A percentile compares a stretch with the other conserved stretches of the same genome.
phyloP scores from a whole-genome alignment of 2,113 vertebrate genomes.

The Pseudopodoces humilis region DNA sequence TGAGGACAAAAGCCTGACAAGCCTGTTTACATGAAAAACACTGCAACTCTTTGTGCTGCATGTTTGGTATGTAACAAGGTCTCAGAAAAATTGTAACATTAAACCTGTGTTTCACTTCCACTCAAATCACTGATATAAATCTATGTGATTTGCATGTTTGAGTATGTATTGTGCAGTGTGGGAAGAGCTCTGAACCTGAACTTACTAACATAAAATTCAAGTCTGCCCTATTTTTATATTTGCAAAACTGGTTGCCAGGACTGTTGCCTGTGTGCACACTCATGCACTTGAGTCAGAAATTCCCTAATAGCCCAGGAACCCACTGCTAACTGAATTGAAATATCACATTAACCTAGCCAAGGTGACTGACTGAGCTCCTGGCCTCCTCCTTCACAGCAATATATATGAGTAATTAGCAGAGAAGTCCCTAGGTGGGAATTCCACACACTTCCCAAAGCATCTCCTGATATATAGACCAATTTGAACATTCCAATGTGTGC shows the following conservation, averaged over 20 bases:
- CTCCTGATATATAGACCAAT: background rate
- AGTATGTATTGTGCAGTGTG: background rate
- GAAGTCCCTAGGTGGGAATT: background rate
- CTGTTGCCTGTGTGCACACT: background rate
- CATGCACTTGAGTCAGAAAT: background rate
- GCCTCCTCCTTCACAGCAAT: background rate
- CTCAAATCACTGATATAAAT: background rate
- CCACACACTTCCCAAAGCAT: background rate
- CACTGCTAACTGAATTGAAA: background rate
- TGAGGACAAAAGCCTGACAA: background rate
- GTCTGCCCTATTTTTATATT: background rate
- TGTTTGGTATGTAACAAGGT: background rate
- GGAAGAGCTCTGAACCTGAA: background rate
- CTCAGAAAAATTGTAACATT: background rate
- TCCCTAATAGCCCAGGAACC: background rate
- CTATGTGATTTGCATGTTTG: background rate
- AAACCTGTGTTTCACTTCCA: background rate
- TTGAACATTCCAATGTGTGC: background rate
- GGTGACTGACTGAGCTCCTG: background rate
- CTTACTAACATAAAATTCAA: background rate
- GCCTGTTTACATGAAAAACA: background rate
- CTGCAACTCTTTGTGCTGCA: background rate
- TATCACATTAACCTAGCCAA: background rate
- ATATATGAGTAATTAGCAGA: background rate
- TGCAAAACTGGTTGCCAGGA: background rate